Evolutionary conservation across 2,113 vertebrate species (phyloP), one percentile per base, ranked within the genome.

Genomic region (Pedetes capensis): DNA sequence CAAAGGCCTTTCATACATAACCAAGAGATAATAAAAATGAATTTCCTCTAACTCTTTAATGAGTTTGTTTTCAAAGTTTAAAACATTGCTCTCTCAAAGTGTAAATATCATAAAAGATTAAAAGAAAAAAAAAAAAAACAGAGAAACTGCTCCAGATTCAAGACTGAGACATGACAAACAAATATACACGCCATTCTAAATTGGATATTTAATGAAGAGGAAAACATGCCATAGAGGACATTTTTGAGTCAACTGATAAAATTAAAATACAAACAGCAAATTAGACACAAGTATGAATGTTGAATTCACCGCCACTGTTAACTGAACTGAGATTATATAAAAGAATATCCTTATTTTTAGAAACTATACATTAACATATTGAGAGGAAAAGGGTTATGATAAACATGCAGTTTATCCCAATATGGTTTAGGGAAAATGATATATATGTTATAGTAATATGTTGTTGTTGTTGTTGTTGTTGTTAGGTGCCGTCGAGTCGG

Each of bases 61-160:
- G 34, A 64, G 53, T 39, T 55, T 85, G 20, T 32, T 87, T 78
- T 90, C 66, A 88, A 78, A 68, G 25, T 42, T 63, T 63, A 94
- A 96, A 92, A 84, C n/a, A 76, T 49, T 44, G 22, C 25, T 75
- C 71, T 12, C n/a, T n/a, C n/a, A n/a, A n/a, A n/a, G 86, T 10
- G 34, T 81, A 93, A 89, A 93, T 42, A 37, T 66, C 83, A 86
- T n/a, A n/a, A n/a, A n/a, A n/a, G n/a, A n/a, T n/a, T n/a, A n/a
- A n/a, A n/a, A n/a, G n/a, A n/a, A n/a, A n/a, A 87, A 55, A 84
- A 34, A 23, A n/a, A 37, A 12, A 68, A 68, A 39, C 3, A 37
- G 22, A 94, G 59, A 42, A 75, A 44, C 13, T 16, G 6, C 39
- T 75, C 25, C 55, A 63, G 51, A 49, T 49, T 80, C 49, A 69